Percentiles rank a stretch among this genome's conserved stretches.
These are phyloP conservation scores for Coremacera marginata DNA, from an alignment of 2,888 invertebrate genomes.

Conservation along the genomic window DNA sequence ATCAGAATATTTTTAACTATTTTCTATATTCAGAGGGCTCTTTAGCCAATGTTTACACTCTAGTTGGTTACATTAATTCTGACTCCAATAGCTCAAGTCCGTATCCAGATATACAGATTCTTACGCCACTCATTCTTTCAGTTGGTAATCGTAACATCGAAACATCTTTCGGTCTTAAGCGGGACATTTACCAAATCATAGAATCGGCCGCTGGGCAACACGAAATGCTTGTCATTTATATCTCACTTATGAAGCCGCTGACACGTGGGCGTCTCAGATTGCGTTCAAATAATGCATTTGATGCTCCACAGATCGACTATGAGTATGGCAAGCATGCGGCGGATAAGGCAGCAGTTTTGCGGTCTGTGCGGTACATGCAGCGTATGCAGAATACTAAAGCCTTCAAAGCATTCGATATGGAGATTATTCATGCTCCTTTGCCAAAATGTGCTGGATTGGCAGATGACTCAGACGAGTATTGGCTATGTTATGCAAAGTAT, in stretches of 20 bases:
- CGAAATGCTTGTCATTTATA: slow-evolving; percentile 55
- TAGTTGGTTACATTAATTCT: slow-evolving; percentile 71
- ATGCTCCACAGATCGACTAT: slow-evolving; percentile 72
- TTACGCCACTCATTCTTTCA: slow-evolving; percentile 69
- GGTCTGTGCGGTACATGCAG: slow-evolving; percentile 61
- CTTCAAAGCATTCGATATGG: slow-evolving; percentile 65
- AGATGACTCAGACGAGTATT: slow-evolving; percentile 69
- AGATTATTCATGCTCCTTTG: slow-evolving; percentile 56
- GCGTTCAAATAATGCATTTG: slow-evolving; percentile 69
- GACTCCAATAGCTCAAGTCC: slow-evolving; percentile 49
- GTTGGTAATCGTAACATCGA: slow-evolving; percentile 25
- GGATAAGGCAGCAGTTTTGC: slow-evolving; percentile 67
- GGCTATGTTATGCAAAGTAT: slow-evolving; percentile 73
- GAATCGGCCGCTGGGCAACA: neutral
- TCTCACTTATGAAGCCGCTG: slow-evolving; percentile 63
- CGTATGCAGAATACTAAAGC: slow-evolving; percentile 67
- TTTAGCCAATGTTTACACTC: slow-evolving; percentile 62
- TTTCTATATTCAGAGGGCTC: slow-evolving; percentile 51
- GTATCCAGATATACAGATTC: slow-evolving; percentile 71
- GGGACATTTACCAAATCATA: too few relatives aligned
- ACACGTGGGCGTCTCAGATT: slow-evolving; percentile 71
- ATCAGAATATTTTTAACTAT: slow-evolving; percentile 51
- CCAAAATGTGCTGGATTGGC: slow-evolving; percentile 55
- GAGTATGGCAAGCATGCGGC: slow-evolving; percentile 71
- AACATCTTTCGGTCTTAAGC: too few relatives aligned